phyloP scores from a whole-genome alignment of 2,888 invertebrate genomes.

The Micoletzkya japonica region DNA sequence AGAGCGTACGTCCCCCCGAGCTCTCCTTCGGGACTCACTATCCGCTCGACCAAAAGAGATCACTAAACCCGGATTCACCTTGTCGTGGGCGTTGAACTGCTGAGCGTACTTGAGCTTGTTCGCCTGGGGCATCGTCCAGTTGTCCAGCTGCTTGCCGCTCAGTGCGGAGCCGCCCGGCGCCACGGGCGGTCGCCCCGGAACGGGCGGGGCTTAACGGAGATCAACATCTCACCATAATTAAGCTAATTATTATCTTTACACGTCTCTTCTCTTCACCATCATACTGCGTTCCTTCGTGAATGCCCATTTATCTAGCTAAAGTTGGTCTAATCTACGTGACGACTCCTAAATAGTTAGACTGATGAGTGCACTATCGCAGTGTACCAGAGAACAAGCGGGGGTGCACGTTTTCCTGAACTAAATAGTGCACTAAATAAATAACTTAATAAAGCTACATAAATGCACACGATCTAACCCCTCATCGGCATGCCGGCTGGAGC shows the following conservation, averaged over 20 bases:
- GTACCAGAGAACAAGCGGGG: too few species aligned
- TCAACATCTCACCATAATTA: not conserved
- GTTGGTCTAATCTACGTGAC: too few species aligned
- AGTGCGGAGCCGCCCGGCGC: constrained; percentile 35
- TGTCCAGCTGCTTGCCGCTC: constrained; percentile 49
- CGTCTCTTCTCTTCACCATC: not conserved
- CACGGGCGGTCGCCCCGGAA: constrained; percentile 18
- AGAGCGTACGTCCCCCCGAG: too few species aligned
- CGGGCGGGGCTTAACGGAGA: constrained; percentile 3
- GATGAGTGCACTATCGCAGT: too few species aligned
- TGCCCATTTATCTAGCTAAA: too few species aligned
- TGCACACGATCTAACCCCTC: not conserved
- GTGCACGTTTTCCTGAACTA: too few species aligned
- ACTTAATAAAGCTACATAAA: not conserved
- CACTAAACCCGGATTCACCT: constrained; percentile 20
- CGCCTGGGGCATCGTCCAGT: constrained; percentile 62
- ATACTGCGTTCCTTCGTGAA: too few species aligned
- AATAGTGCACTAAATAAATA: too few species aligned
- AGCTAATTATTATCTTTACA: not conserved
- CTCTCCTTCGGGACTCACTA: not conserved
- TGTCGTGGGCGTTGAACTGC: constrained; percentile 61
- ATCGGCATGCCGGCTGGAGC: constrained; percentile 15
- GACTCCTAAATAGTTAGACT: too few species aligned
- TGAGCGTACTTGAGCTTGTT: constrained; percentile 58
- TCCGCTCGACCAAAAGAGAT: too few species aligned